phyloP scores from a whole-genome alignment of 2,113 vertebrate genomes.

The Passer domesticus region DNA sequence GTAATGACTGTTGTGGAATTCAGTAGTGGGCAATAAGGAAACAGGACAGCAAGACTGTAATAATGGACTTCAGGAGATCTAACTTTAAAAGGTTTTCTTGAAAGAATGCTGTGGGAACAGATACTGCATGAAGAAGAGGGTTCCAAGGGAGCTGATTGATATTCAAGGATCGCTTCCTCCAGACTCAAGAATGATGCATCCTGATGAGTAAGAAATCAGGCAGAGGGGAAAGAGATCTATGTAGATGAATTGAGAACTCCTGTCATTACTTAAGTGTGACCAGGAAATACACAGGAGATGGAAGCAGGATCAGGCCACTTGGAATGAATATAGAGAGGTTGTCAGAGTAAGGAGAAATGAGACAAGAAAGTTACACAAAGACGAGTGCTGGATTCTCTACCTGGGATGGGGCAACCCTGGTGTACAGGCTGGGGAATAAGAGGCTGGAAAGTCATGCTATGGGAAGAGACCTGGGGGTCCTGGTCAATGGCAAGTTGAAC shows the following conservation, averaged over 20 bases:
- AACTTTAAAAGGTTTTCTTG: too few species aligned
- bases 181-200: neutral
- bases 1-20: too few species aligned
- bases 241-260: neutral
- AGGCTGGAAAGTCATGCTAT: neutral
- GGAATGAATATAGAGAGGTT: neutral
- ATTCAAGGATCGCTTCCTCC: neutral
- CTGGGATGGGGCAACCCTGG: neutral
- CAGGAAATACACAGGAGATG: neutral
- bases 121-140: too few species aligned
- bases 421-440: neutral
- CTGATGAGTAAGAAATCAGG: neutral
- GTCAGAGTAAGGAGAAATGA: neutral
- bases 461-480: neutral
- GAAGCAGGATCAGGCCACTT: neutral
- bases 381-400: neutral
- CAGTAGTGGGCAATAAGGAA: too few species aligned
- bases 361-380: neutral
- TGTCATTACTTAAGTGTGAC: neutral
- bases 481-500: neutral
- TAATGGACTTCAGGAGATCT: too few species aligned
- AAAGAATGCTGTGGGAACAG: too few species aligned
- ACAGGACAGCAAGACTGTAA: too few species aligned
- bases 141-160: too few species aligned
- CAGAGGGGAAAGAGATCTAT: neutral